Evolutionary conservation across 2,797 vertebrate species (phyloP).

Genomic region (Sebastes miniatus): DNA sequence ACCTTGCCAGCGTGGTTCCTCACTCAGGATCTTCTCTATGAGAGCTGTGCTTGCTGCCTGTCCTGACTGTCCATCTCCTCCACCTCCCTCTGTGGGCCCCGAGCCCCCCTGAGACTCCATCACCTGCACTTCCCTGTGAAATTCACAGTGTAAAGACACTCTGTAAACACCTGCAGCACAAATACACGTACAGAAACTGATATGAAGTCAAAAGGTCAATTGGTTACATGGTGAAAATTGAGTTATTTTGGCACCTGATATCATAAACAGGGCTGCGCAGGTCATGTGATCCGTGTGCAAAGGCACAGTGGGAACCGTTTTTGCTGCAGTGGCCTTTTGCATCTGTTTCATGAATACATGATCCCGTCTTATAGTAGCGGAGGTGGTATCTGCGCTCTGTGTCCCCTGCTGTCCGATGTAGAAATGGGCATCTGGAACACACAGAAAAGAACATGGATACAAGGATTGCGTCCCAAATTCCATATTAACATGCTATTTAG

Average conservation of each 20-base stretch:
- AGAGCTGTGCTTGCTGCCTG: slow-evolving; percentile 97
- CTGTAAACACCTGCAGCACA: neutral
- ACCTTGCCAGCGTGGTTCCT: slow-evolving; percentile 99
- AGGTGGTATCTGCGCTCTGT: slow-evolving; percentile 97
- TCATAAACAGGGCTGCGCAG: slow-evolving; percentile 96
- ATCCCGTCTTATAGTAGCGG: slow-evolving; percentile 98
- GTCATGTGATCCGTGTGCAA: slow-evolving; percentile 97
- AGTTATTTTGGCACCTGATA: slow-evolving; percentile 84
- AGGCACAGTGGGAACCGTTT: slow-evolving; percentile 97
- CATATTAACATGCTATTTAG: neutral
- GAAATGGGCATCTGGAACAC: slow-evolving; percentile 89
- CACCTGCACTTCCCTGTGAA: slow-evolving; percentile 92
- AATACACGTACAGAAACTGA: neutral
- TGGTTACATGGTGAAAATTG: neutral
- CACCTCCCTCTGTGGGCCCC: slow-evolving; percentile 87
- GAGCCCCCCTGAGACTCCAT: slow-evolving; percentile 94
- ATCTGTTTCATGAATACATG: slow-evolving; percentile 98
- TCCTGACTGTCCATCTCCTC: slow-evolving; percentile 92
- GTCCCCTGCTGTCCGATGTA: slow-evolving; percentile 97
- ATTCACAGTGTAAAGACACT: neutral
- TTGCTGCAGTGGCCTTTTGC: slow-evolving; percentile 97
- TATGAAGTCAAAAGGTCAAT: neutral
- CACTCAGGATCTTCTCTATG: slow-evolving; percentile 96
- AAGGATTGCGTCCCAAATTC: neutral
- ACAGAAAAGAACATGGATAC: neutral